Base-by-base conservation (phyloP, 1,140 invertebrate species). In the honey bee (Apis mellifera) region DNA sequence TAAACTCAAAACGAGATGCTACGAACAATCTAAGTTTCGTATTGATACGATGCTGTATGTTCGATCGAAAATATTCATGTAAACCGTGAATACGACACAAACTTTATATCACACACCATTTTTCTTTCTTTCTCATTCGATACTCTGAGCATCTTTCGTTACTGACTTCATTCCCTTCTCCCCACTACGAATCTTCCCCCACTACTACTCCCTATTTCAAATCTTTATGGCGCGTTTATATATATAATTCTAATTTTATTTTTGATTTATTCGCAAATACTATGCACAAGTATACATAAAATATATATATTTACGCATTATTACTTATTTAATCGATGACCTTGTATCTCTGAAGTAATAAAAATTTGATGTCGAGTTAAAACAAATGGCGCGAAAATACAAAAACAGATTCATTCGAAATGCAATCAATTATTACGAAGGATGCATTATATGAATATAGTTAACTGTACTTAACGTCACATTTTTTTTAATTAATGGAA, bases 1-100 rank as follows among this genome's bases (percentile, higher is more conserved):
- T 72, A 79, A 64, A 11, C 48, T 60, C n/a, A 12, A 17, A 71
- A 50, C 52, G 64, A 55, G 65, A 78, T 42, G 59, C 64, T 19
- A n/a, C 59, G n/a, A 59, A 42, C 54, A 21, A 72, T 11, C 2
- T 1, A 19, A 19, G 17, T 2, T 8, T 48, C 65, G 5, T 8
- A 8, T 68, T 1, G 42, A 5, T 48, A 11, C 19, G 15, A 23
- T 57, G 19, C 19, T n/a, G 21, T 62, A 23, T n/a, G 48, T 52
- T 9, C 26, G 23, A 32, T 64, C 23, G 48, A 23, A 52, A 64
- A 75, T 50, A 50, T 50, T 52, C 12, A 11, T 59, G n/a, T 19
- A 75, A 50, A 52, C n/a, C 23, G 19, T 8, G 23, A 76, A 50
- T 48, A 19, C 8, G 15, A 54, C 17, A 42, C 21, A 9, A 19